A percentile compares a stretch with the other conserved stretches of the same genome.
Evolutionary conservation across 2,797 vertebrate genomes (phyloP).

Genomic region (Falco concolor): DNA sequence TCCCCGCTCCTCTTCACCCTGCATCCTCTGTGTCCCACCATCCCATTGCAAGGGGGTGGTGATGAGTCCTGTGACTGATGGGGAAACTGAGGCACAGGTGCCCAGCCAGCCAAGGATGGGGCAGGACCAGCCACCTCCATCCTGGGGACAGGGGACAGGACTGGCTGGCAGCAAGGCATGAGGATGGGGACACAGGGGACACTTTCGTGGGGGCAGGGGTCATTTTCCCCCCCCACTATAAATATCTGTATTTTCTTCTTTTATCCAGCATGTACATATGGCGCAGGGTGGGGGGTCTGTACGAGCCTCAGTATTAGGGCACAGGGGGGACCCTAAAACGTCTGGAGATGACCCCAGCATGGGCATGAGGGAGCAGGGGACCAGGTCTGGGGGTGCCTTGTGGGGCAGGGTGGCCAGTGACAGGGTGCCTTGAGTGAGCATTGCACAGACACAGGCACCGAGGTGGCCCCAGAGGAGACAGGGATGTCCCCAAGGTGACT

Average conservation of each 20-base stretch:
- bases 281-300: background rate
- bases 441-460: background rate
- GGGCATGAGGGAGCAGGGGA: background rate
- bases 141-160: background rate
- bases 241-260: conserved; percentile 63
- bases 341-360: background rate
- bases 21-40: fast-evolving
- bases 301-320: conserved; percentile 33
- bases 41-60: background rate
- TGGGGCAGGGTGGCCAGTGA: background rate
- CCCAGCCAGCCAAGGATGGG: background rate
- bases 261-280: conserved; percentile 13
- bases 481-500: background rate
- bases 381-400: background rate
- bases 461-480: background rate
- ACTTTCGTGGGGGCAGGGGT: background rate
- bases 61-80: fast-evolving
- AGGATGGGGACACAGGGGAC: background rate
- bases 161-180: background rate
- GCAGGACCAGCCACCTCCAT: background rate
- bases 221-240: background rate
- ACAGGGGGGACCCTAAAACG: background rate
- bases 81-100: conserved; percentile 10
- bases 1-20: background rate
- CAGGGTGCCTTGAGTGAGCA: background rate